Base-by-base conservation (phyloP, 2,113 vertebrate genomes). In the Dicaeum eximium region DNA sequence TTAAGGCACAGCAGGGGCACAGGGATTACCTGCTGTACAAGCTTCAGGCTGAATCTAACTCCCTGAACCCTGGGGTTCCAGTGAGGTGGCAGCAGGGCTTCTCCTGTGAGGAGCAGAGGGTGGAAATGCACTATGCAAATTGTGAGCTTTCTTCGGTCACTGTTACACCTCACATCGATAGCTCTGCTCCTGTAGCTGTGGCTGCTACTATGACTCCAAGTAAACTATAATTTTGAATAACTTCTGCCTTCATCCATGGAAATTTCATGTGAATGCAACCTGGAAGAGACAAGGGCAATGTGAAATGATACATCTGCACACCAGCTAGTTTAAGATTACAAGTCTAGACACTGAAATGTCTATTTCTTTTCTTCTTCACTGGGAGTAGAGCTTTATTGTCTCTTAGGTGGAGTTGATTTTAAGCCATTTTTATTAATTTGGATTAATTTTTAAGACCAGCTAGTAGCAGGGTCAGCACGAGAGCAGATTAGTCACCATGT, bases 381-480 rank as follows among this genome's bases (percentile, higher is more conserved):
- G 53, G n/a, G 28, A 16, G 8, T 51, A 28, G 56, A 70, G 33
- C 42, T 74, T 62, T 92, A 50, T 48, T 62, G 21, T 56, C 10
- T 50, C 23, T 69, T 60, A 67, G 31, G 30, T 60, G 61, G 51
- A 74, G n/a, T 48, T 74, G 33, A 62, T 37, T 74, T 60, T 79
- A 79, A 84, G 61, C 25, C 19, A 31, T 33, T 85, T 90, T 65
- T 67, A 33, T 61, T 86, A 3, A 35, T 93, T 70, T 78, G n/a
- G 44, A 37, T 88, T 90, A 84, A 37, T 79, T 88, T 94, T 94
- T 77, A 57, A 90, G 65, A 67, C 15, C 53, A 30, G 19, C 44
- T 79, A 31, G 50, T 82, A 64, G 38, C 44, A 78, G 65, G 60
- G 47, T 74, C 47, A 84, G 53, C 12, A 31, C 0, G 1, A 79